A percentile compares a stretch with the other conserved stretches of the same genome.
Conservation (phyloP, 1,140 invertebrate genomes). For the Drosophila neocordata region DNA sequence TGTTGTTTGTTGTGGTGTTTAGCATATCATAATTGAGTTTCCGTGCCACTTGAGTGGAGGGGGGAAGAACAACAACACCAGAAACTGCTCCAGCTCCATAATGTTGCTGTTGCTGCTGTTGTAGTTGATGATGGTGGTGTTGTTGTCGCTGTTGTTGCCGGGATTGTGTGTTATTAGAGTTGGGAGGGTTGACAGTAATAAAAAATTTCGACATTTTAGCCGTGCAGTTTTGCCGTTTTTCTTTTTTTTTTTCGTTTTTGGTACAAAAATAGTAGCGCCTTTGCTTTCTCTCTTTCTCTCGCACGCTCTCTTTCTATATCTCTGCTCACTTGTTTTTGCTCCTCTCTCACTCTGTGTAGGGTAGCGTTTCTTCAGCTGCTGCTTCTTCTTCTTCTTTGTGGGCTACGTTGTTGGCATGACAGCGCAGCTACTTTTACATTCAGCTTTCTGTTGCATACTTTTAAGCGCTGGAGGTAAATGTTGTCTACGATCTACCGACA, state of each 20-base stretch:
- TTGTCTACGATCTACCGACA: constrained; percentile 37
- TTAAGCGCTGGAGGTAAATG: constrained; percentile 42
- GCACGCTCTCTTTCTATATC: constrained; percentile 15
- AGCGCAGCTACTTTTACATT: constrained; percentile 23
- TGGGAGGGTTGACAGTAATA: constrained; percentile 55
- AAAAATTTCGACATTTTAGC: constrained; percentile 79
- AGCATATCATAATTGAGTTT: constrained; percentile 61
- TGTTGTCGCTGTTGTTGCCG: constrained; percentile 19
- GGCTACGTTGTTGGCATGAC: constrained; percentile 43
- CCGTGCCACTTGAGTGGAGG: constrained; percentile 48
- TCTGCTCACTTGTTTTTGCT: constrained; percentile 3
- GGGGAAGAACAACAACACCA: constrained; percentile 9
- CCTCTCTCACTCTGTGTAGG: background rate
- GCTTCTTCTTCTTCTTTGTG: constrained; percentile 17
- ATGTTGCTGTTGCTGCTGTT: constrained; percentile 31
- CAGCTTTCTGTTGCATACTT: constrained; percentile 63
- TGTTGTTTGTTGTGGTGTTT: constrained; percentile 49
- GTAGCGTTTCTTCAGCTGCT: constrained; percentile 24
- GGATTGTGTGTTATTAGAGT: constrained; percentile 45
- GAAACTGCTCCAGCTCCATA: constrained; percentile 41
- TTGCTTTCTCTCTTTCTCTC: constrained; percentile 27
- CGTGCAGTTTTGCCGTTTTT: constrained; percentile 36
- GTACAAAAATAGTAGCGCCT: constrained; percentile 36
- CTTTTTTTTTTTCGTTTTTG: constrained; percentile 7
- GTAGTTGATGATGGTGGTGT: constrained; percentile 26